Evolutionary conservation across 2,113 vertebrate species (phyloP).

Genomic region (Rousettus leschenaultii): DNA sequence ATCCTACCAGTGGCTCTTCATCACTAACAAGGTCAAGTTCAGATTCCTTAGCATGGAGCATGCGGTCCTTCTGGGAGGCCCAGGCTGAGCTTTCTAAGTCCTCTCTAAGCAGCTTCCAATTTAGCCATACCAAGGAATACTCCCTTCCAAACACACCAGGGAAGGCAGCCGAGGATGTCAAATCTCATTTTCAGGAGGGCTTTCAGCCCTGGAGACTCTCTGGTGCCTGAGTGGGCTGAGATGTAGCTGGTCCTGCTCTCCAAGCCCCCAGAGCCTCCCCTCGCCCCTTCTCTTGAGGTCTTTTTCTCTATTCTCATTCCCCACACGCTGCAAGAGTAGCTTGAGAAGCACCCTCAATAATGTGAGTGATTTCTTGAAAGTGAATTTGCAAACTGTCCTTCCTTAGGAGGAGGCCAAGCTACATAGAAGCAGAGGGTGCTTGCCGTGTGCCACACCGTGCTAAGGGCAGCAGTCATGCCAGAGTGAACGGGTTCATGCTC

Average conservation of each 20-base stretch:
- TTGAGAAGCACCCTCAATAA: not conserved
- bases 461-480: fast-evolving
- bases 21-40: not conserved
- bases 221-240: not conserved
- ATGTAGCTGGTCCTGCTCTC: not conserved
- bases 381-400: not conserved
- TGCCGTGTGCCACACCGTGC: fast-evolving
- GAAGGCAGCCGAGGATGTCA: not conserved
- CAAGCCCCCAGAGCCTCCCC: fast-evolving
- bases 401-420: not conserved
- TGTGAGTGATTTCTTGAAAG: not conserved
- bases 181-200: not conserved
- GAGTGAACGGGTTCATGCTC: not conserved
- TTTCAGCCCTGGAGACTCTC: not conserved
- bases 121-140: not conserved
- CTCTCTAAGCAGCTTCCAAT: not conserved
- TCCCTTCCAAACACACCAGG: not conserved
- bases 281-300: fast-evolving
- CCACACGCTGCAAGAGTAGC: not conserved
- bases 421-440: not conserved
- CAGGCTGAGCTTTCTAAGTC: not conserved
- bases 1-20: not conserved
- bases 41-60: not conserved
- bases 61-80: not conserved
- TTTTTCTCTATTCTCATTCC: not conserved